Evolutionary conservation across 2,797 vertebrate species (phyloP).

Genomic region (Synanceia verrucosa): DNA sequence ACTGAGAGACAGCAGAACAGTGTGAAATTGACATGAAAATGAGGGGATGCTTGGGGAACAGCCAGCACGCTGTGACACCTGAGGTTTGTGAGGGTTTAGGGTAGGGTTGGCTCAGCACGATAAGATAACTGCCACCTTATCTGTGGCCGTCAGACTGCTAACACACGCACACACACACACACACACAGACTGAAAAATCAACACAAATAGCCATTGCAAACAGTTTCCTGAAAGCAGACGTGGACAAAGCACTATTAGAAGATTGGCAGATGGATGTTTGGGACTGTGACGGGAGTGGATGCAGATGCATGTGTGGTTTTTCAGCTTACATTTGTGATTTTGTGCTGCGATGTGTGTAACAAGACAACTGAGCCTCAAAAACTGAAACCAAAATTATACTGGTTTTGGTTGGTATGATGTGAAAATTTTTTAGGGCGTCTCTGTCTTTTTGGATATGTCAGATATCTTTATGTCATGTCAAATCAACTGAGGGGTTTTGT

Average conservation of each 20-base stretch:
- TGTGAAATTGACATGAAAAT: slow-evolving; percentile 73
- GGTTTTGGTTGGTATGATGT: background rate
- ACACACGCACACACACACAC: slow-evolving; percentile 23
- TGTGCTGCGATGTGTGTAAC: background rate
- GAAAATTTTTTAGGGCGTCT: background rate
- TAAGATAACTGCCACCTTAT: slow-evolving; percentile 78
- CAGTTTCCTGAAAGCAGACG: slow-evolving; percentile 25
- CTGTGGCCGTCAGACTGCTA: slow-evolving; percentile 66
- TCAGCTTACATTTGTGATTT: background rate
- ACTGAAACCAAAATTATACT: background rate
- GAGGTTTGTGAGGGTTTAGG: slow-evolving; percentile 65
- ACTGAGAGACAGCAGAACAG: slow-evolving; percentile 30
- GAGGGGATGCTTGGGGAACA: slow-evolving; percentile 45
- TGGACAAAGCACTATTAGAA: slow-evolving; percentile 34
- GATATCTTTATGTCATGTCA: background rate
- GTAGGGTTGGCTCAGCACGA: slow-evolving; percentile 64
- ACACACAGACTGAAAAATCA: slow-evolving; percentile 31
- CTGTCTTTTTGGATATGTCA: background rate
- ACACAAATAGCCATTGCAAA: slow-evolving; percentile 31
- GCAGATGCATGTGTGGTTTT: slow-evolving; percentile 22
- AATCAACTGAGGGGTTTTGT: background rate
- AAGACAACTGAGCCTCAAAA: background rate
- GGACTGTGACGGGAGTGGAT: slow-evolving; percentile 44
- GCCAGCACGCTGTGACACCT: slow-evolving; percentile 59
- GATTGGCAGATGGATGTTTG: slow-evolving; percentile 65